Evolutionary conservation across 2,113 vertebrate species (phyloP), one percentile per base, ranked within the genome.

Genomic region (Holacanthus passer): DNA sequence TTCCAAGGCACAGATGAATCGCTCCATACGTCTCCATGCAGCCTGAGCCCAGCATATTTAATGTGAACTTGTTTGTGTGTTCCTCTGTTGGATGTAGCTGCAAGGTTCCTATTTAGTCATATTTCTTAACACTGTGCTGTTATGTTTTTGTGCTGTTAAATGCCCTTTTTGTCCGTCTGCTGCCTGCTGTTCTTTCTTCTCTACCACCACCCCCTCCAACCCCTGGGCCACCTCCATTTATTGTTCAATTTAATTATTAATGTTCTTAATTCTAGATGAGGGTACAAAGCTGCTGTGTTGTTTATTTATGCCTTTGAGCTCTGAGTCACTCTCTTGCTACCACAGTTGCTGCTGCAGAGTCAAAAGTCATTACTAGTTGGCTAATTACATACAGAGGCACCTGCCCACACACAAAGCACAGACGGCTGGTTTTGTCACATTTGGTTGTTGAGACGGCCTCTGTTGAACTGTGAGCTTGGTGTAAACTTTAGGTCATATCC

Each of bases 241-340:
- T 83, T 90, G 87, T 87, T 83, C 60, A 69, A 59, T 89, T 91
- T 86, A 88, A 91, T 90, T 87, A 90, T 90, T 93, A 86, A 91
- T 89, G 69, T 86, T 88, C 82, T 73, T 86, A 89, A 90, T 90
- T 91, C 88, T 76, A 82, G 81, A 88, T 4, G 16, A 87, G 71
- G 71, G 86, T 87, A 83, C 75, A 86, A 87, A 86, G 85, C 86
- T 65, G 72, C 56, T 60, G 6, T 56, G 79, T 82, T 45, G 55
- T 83, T 84, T 85, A 84, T 90, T 87, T 81, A 56, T 84, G 85
- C 75, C 86, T 85, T 76, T 84, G 78, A 89, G 84, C 79, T 74
- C 39, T 72, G 58, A 83, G 62, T 83, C 77, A 77, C 62, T 79
- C 45, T 70, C 50, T 47, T 56, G 64, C 62, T 66, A 12, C 48